Percentiles rank a stretch among this genome's conserved stretches.
phyloP scores from a whole-genome alignment of 2,888 invertebrate species.

The Netelia fuscicornis region DNA sequence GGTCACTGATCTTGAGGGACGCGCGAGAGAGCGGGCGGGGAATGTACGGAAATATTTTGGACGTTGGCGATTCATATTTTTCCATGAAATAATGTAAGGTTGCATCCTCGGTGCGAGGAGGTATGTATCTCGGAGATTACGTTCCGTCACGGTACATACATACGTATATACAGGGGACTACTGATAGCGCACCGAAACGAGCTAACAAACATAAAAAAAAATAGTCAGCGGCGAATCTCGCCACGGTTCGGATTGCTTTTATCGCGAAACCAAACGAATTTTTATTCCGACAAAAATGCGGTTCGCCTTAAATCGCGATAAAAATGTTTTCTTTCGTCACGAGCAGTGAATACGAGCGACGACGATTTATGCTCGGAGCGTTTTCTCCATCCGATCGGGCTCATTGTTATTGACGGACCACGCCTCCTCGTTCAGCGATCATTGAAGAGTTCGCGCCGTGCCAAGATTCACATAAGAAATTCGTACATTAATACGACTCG shows the following conservation, averaged over 20 bases:
- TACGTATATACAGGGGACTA: slow-evolving; percentile 9
- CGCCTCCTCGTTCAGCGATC: slow-evolving; percentile 73
- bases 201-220: slow-evolving; percentile 29
- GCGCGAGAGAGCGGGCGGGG: not conserved
- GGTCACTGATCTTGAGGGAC: slow-evolving; percentile 21
- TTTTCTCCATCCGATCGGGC: slow-evolving; percentile 1
- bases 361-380: not conserved
- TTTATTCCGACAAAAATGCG: slow-evolving; percentile 45
- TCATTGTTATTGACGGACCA: slow-evolving; percentile 73
- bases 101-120: not conserved
- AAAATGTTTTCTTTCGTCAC: not conserved
- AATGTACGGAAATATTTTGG: not conserved
- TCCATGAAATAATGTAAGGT: too few relatives aligned
- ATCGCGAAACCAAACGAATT: slow-evolving; percentile 14
- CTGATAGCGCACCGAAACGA: slow-evolving; percentile 35
- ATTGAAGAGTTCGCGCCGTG: slow-evolving; percentile 64
- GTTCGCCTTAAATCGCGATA: slow-evolving; percentile 38
- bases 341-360: slow-evolving; percentile 1
- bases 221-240: slow-evolving; percentile 34
- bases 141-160: not conserved
- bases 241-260: slow-evolving; percentile 28
- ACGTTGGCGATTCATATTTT: not conserved
- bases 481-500: slow-evolving; percentile 8
- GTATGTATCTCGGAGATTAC: not conserved
- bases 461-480: slow-evolving; percentile 44